These are phyloP conservation scores for Nannoperca obscura DNA, from an alignment of 2,797 vertebrate species.

Conservation along the genomic window DNA sequence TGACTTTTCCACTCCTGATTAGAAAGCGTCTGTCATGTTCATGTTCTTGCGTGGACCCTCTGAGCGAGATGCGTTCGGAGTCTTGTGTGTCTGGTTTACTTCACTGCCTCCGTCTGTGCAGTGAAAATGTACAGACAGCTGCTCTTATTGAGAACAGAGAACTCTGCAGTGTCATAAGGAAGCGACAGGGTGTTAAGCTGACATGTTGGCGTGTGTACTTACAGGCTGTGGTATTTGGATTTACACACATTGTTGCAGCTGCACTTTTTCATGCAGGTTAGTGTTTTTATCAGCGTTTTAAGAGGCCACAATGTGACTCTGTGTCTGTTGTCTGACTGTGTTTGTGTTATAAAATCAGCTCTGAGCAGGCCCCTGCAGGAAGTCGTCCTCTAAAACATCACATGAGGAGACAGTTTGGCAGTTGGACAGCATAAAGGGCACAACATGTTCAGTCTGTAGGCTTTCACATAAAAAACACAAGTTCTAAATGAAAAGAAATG, in stretches of 20 bases:
- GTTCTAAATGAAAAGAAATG: neutral
- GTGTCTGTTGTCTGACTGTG: slow-evolving; percentile 7
- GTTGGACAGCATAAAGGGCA: neutral
- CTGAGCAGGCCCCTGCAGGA: neutral
- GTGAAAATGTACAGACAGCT: neutral
- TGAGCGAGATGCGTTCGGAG: neutral
- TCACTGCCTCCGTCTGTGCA: neutral
- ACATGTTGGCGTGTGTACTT: neutral
- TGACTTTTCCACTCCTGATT: neutral
- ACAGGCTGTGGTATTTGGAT: neutral
- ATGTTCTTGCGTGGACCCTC: neutral
- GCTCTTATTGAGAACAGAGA: slow-evolving; percentile 4
- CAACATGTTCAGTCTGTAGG: slow-evolving; percentile 3
- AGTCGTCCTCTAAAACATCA: neutral
- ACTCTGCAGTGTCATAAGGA: neutral
- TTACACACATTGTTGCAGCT: neutral
- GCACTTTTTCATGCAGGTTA: neutral
- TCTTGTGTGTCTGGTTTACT: slow-evolving; percentile 3
- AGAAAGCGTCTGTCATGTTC: neutral
- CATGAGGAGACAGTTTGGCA: neutral
- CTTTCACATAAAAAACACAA: neutral
- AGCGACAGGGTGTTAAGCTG: neutral
- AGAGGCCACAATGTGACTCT: neutral
- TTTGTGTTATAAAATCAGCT: neutral
- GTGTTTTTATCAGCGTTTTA: neutral